Base-by-base conservation (phyloP, 2,797 vertebrate species). In the Mallotus villosus region DNA sequence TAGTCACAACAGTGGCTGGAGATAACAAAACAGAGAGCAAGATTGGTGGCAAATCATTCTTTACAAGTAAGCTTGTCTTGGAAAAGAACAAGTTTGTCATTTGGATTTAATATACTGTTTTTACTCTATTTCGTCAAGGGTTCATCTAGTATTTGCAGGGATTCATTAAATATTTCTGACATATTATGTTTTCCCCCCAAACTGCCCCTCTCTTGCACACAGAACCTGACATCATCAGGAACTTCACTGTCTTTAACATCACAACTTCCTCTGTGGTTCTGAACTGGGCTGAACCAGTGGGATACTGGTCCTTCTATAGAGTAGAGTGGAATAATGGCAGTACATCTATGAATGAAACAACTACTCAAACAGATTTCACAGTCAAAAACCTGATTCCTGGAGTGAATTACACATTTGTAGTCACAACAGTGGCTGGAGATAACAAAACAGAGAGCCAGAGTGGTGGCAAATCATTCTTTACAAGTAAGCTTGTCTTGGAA, bases 211-310 rank as follows among this genome's bases (percentile, higher is more conserved):
- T 74, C 57, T 77, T 6, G 21, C 63, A 55, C 17, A 63, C 78
- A 90, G 88, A 64, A 16, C 85, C 88, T 55, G 69, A 70, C 63
- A 9, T 1, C 0, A 71, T 86, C 24, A 24, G 0, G 0, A 24
- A 21, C 55, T 76, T 86, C 3, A 59, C 0, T 0, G n/a, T 74
- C 4, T 29, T 1, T 66, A 0, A 1, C 0, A 2, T 78, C 63
- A 87, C 76, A 51, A 83, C 78, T 59, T 69, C 67, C 0, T 78
- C 71, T 41, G 27, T 77, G 19, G 78, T 75, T 72, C 51, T 90
- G 57, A 65, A 0, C 24, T 89, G 88, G 86, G 69, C 1, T 74
- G 0, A 71, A 71, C 75, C 74, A 51, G 1, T 11, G 2, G 75
- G 70, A 71, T 16, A 67, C 1, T 37, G 7, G 0, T 53, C 32